Percentiles rank a stretch among this genome's conserved stretches.
phyloP scores from a whole-genome alignment of 2,888 invertebrate species.

The Amphipoea lucens region DNA sequence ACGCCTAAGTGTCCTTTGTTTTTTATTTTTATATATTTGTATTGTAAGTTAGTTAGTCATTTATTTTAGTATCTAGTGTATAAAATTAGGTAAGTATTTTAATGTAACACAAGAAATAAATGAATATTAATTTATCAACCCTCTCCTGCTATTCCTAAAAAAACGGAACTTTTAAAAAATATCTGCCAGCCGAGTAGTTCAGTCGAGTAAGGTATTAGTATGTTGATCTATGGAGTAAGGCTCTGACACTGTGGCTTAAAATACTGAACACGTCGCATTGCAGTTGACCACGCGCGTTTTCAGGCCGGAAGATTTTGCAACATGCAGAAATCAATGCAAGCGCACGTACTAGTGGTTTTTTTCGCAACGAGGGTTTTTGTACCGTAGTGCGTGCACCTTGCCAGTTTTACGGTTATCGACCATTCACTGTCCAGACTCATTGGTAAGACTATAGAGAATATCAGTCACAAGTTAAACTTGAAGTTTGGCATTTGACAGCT shows the following conservation, averaged over 20 bases:
- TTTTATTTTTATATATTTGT: too few relatives aligned
- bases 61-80: too few relatives aligned
- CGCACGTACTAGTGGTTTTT: neutral
- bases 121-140: neutral
- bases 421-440: neutral
- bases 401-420: neutral
- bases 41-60: too few relatives aligned
- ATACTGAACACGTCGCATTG: neutral
- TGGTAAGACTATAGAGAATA: conserved; percentile 23
- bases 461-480: neutral
- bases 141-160: too few relatives aligned
- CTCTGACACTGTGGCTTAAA: neutral
- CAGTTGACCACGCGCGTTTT: too few relatives aligned
- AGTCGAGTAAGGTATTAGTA: conserved; percentile 1
- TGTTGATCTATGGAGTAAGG: too few relatives aligned
- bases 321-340: neutral
- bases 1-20: too few relatives aligned
- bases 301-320: neutral
- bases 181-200: neutral
- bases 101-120: too few relatives aligned
- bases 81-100: too few relatives aligned
- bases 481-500: conserved; percentile 1
- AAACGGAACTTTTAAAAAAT: too few relatives aligned
- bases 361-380: too few relatives aligned
- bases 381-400: neutral